A percentile compares a stretch with the other conserved stretches of the same genome.
Evolutionary conservation across 2,888 invertebrate genomes (phyloP).

Genomic region (Leptopilina drosophilae): DNA sequence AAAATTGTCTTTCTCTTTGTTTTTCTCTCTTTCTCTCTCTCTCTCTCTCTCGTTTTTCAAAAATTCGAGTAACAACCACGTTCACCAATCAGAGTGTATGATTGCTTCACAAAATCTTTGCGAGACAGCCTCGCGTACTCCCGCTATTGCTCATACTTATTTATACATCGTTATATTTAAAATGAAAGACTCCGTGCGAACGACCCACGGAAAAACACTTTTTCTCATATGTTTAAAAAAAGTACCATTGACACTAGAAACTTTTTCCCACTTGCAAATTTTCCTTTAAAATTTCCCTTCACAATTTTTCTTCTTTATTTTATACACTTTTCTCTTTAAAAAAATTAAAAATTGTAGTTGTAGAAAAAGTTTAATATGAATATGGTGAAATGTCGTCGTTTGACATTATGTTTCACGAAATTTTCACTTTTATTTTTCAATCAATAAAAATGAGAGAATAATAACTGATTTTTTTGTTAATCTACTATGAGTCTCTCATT

Average conservation of each 20-base stretch:
- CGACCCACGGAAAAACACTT: constrained; percentile 40
- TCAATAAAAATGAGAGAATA: background rate
- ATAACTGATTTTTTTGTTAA: background rate
- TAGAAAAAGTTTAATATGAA: constrained; percentile 54
- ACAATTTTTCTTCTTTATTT: background rate
- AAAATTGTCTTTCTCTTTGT: background rate
- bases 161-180: constrained; percentile 77
- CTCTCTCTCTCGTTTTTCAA: constrained; percentile 19
- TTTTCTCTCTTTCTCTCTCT: background rate
- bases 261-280: constrained; percentile 45
- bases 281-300: too few relatives aligned
- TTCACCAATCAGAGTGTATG: constrained; percentile 50
- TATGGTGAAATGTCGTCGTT: constrained; percentile 63
- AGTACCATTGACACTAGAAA: constrained; percentile 24
- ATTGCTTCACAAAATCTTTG: constrained; percentile 65
- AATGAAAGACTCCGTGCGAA: constrained; percentile 67
- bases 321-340: background rate
- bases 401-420: constrained; percentile 56
- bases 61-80: constrained; percentile 35
- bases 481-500: constrained; percentile 3
- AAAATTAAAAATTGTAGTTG: background rate
- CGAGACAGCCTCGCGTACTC: constrained; percentile 71
- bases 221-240: constrained; percentile 22
- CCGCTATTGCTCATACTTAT: constrained; percentile 77
- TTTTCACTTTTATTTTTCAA: background rate